Evolutionary conservation across 2,888 invertebrate species (phyloP), one percentile per base, ranked within the genome.

Genomic region (Tetheella fluctuosa): DNA sequence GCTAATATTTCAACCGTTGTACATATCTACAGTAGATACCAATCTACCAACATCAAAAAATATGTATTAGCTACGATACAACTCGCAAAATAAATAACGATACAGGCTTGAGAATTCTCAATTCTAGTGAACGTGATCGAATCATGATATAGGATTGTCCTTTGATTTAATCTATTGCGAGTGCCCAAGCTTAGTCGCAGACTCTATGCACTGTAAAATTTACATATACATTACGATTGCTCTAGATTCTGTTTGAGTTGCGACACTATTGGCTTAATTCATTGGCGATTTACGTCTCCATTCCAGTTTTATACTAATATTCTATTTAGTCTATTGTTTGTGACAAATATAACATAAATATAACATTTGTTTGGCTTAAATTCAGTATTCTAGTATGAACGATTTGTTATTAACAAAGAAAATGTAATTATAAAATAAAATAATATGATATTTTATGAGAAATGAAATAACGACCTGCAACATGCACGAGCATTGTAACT

Each of bases 161-260:
- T 74, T 63, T 64, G 70, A 70, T 80, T 74, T 76, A 77, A 83
- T 83, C 81, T 79, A 76, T 71, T 74, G 71, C 76, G 69, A 80
- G 70, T 77, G 79, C 68, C 79, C 79, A 79, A 80, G 79, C 76
- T 76, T 76, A 76, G 75, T 74, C 72, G 74, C 74, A 77, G 77
- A 79, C 78, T 80, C 75, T 74, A 73, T 77, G 79, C 76, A 76
- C 78, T 79, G 73, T 82, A 77, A 78, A 85, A 87, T 87, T 86
- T 85, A 82, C 85, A 85, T 86, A 83, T 81, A 84, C 84, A 86
- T 85, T 88, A 82, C 79, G 76, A 79, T 82, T 83, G 86, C 81
- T 86, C 86, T 74, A 86, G 83, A 81, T 86, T 86, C 77, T 76
- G 76, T 81, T 81, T 70, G 70, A 76, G 74, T 87, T 86, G 81